Percentiles rank a stretch among this genome's conserved stretches.
Evolutionary conservation across 2,113 vertebrate genomes (phyloP).

Genomic region (Myrmecobius fasciatus): DNA sequence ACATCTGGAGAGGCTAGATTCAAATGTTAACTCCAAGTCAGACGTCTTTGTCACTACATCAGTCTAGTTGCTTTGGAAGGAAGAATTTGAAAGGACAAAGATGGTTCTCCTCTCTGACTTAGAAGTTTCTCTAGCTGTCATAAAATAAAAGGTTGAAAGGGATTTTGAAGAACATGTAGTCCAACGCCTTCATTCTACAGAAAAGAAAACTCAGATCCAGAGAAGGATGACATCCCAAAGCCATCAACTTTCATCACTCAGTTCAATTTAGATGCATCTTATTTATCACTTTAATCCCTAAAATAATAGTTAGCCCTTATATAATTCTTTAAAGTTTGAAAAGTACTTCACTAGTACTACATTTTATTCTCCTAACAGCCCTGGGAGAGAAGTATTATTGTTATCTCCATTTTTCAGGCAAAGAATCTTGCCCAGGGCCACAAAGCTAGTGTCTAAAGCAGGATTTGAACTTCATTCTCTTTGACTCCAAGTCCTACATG

Average conservation of each 20-base stretch:
- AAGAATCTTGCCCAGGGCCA: not conserved
- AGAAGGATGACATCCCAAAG: not conserved
- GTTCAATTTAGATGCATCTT: not conserved
- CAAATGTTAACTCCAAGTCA: not conserved
- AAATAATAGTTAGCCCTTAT: not conserved
- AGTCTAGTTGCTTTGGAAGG: not conserved
- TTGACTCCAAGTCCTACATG: not conserved
- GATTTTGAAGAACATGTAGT: not conserved
- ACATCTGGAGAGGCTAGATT: not conserved
- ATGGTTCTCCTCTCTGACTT: not conserved
- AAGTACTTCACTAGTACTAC: not conserved
- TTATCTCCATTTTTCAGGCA: not conserved
- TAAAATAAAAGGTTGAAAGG: not conserved
- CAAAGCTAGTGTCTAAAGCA: not conserved
- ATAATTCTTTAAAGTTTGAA: not conserved
- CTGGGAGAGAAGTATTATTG: not conserved
- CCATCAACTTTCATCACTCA: not conserved
- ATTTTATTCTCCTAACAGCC: not conserved
- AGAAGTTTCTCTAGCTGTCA: not conserved
- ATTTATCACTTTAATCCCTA: not conserved
- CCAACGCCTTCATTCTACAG: not conserved
- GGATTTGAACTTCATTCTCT: not conserved
- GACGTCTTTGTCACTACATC: not conserved
- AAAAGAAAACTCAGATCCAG: not conserved
- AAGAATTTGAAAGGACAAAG: not conserved